Evolutionary conservation across 1,140 invertebrate genomes (phyloP), one percentile per base, ranked within the genome.

Genomic region (Hydropsyche tenuis): DNA sequence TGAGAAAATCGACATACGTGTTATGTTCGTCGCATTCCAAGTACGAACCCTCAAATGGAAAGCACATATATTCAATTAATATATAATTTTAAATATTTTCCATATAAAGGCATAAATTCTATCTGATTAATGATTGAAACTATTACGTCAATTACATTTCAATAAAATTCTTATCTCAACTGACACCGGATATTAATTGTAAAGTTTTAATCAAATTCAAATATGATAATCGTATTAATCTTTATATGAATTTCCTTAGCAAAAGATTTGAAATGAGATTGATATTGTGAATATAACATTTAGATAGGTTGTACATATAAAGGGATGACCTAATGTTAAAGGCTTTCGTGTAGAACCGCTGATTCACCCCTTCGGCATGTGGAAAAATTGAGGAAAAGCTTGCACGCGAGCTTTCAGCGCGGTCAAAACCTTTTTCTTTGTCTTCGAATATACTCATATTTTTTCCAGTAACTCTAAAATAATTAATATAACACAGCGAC

Each of bases 1-100:
- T 69, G 65, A 27, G 45, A 69, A 65, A 69, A 69, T 69, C 65
- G 45, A n/a, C 37, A 23, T 64, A 64, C 37, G 65, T n/a, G 43
- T 51, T 48, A 37, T 37, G 14, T 69, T 18, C 45, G 22, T 48
- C 65, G 65, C 65, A 69, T 69, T 69, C 65, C 65, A 69, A 48
- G 65, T 42, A 69, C 65, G 22, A 16, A 1, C 2, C 9, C 18
- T 16, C 63, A 12, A 43, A 42, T 30, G n/a, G 30, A 43, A 65
- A 65, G 4, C 16, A 25, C 16, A 42, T 7, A 25, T 12, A 48
- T 48, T 53, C 22, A 20, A 60, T 60, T 23, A 18, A 20, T 22
- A 16, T 56, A 22, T 5, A 51, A 16, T 51, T 5, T 51, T 51
- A 14, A 16, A 5, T 51, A 16, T 14, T 51, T 51, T 14, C 14